Base-by-base conservation (phyloP, 2,888 invertebrate species). In the Balanococcus diminutus region DNA sequence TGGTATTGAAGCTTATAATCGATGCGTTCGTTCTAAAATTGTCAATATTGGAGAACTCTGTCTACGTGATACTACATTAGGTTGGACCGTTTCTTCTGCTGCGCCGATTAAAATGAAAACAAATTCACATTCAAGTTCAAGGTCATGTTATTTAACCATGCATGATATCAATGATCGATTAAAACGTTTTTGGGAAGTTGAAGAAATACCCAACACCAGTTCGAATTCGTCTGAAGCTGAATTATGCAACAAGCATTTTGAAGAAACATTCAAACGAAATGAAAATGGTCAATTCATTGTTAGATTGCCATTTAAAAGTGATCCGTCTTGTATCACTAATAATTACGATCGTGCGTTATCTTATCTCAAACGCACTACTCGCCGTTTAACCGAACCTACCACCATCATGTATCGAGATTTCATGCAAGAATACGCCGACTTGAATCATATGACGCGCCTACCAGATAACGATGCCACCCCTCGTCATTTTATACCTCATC, bases 381-480 rank as follows among this genome's bases (percentile, higher is more conserved):
- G 11, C 2, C 61, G 61, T 6, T 22, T 61, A 61, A 61, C 61
- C 8, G 61, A 61, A 25, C 19, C 61, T 16, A 22, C 11, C 4
- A 22, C 19, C 2, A n/a, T 3, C 3, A 19, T 61, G 19, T 61
- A 61, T 8, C 4, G 3, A 4, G 61, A 61, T 22, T 61, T 61
- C 61, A 61, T 61, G 61, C 2, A n/a, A n/a, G 61, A 61, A 22
- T 61, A 61, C 22, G n/a, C 31, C n/a, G 16, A n/a, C 5, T n/a
- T 84, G 25, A 72, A 42, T 0, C 84, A 84, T 84, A 84, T 84
- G 84, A 14, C 28, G n/a, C 19, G 19, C 5, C 1, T 46, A 8
- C 2, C 3, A 6, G 25, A 22, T 4, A 11, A 19, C 25, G 22
- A 61, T 61, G 6, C 8, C 4, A 5, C 22, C 3, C 11, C 61